phyloP scores from a whole-genome alignment of 1,140 invertebrate genomes.

The Calycopis cecrops region DNA sequence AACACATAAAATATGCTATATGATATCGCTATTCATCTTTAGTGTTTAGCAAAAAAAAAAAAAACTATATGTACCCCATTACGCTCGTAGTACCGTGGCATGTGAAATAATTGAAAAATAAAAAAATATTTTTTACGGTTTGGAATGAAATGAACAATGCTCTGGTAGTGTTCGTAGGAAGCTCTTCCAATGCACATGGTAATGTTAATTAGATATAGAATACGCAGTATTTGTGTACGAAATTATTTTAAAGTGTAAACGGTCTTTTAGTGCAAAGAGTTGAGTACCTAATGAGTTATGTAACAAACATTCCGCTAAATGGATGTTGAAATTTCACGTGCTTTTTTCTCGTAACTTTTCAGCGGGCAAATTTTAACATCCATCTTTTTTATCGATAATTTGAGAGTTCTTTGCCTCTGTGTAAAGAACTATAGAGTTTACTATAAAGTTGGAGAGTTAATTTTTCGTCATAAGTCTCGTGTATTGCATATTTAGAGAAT shows the following conservation, averaged over 20 bases:
- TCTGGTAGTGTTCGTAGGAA: constrained; percentile 53
- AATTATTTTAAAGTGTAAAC: constrained; percentile 38
- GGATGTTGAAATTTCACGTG: constrained; percentile 38
- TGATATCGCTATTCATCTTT: background rate
- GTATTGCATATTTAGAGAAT: constrained; percentile 57
- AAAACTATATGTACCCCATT: too few species aligned
- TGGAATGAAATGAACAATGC: constrained; percentile 31
- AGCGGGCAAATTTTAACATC: constrained; percentile 33
- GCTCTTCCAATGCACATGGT: constrained; percentile 49
- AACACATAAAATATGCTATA: too few species aligned
- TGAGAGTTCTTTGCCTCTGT: constrained; percentile 34
- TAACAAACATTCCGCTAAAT: constrained; percentile 45
- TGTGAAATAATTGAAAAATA: constrained; percentile 33
- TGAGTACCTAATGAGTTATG: constrained; percentile 19
- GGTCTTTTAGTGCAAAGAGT: constrained; percentile 23
- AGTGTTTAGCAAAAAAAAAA: background rate
- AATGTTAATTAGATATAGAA: constrained; percentile 41
- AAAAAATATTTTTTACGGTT: constrained; percentile 20
- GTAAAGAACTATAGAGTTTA: constrained; percentile 42
- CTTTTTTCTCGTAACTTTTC: background rate
- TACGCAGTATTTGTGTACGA: constrained; percentile 41
- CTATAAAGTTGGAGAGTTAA: constrained; percentile 29
- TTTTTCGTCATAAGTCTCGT: constrained; percentile 34
- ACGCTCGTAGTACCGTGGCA: constrained; percentile 50
- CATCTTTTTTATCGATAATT: constrained; percentile 33